Conservation (phyloP, 2,113 vertebrate genomes). For the Sprattus sprattus region DNA sequence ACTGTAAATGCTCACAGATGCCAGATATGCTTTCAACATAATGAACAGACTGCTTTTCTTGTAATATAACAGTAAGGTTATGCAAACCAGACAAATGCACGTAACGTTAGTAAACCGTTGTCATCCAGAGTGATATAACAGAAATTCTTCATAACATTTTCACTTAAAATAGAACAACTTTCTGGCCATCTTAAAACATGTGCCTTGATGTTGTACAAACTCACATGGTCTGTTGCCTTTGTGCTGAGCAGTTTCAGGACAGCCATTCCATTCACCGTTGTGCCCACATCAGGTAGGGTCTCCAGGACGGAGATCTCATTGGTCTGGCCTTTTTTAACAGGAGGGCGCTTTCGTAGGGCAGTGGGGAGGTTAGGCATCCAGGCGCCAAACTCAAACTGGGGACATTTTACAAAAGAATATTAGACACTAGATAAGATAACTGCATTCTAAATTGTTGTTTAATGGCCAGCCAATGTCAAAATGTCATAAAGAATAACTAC, state of each 20-base stretch:
- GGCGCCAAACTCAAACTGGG: slow-evolving; percentile 33
- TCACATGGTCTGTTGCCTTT: slow-evolving; percentile 25
- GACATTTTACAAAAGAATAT: not conserved
- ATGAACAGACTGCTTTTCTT: too few relatives aligned
- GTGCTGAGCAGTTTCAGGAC: slow-evolving; percentile 20
- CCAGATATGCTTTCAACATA: too few relatives aligned
- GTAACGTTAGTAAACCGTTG: too few relatives aligned
- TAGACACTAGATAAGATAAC: not conserved
- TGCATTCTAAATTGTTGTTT: too few relatives aligned
- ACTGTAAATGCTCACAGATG: too few relatives aligned
- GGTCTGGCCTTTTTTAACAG: slow-evolving; percentile 13
- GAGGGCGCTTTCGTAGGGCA: slow-evolving; percentile 24
- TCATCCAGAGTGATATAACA: too few relatives aligned
- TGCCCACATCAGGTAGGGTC: slow-evolving; percentile 4
- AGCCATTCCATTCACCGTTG: not conserved
- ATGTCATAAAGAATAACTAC: too few relatives aligned
- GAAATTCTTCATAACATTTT: too few relatives aligned
- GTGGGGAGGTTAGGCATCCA: slow-evolving; percentile 24
- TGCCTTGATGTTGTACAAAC: not conserved
- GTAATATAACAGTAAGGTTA: too few relatives aligned
- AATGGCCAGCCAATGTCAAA: too few relatives aligned
- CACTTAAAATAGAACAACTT: not conserved
- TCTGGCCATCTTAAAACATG: not conserved
- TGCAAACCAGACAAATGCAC: too few relatives aligned
- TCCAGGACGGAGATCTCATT: slow-evolving; percentile 6